These are phyloP conservation scores for Chaetophractus vellerosus DNA, from an alignment of 2,797 vertebrate species.

Conservation along the genomic window DNA sequence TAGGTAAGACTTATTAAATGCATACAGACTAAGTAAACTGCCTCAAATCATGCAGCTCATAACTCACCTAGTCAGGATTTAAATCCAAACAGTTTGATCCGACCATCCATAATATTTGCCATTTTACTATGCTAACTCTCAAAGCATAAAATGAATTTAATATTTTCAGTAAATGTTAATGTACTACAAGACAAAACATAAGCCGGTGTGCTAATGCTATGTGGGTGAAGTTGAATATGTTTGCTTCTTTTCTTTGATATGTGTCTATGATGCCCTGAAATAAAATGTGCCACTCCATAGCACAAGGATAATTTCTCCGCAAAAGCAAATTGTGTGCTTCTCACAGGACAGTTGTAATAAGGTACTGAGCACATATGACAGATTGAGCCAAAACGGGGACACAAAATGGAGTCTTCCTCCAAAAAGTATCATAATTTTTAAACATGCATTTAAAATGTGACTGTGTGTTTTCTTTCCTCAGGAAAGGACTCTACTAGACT, in stretches of 20 bases:
- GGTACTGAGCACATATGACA: background rate
- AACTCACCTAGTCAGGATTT: background rate
- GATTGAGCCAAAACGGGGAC: background rate
- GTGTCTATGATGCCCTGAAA: background rate
- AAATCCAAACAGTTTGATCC: background rate
- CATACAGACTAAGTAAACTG: background rate
- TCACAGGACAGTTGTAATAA: background rate
- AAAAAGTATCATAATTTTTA: background rate
- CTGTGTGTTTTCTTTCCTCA: slow-evolving; percentile 23
- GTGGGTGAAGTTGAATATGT: background rate
- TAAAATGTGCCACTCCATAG: background rate
- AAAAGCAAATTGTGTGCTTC: background rate
- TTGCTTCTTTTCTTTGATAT: background rate
- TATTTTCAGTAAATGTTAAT: slow-evolving; percentile 7
- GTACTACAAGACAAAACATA: background rate
- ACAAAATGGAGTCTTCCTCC: background rate
- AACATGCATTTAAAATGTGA: background rate
- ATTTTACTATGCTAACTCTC: slow-evolving; percentile 4
- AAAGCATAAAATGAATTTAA: background rate
- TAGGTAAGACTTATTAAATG: background rate
- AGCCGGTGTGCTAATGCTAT: background rate
- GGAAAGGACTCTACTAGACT: background rate
- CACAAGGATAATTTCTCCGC: background rate
- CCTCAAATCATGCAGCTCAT: background rate
- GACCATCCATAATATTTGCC: background rate